These are phyloP conservation scores for Silurus lanzhouensis DNA, from an alignment of 2,797 vertebrate species.

Conservation along the genomic window DNA sequence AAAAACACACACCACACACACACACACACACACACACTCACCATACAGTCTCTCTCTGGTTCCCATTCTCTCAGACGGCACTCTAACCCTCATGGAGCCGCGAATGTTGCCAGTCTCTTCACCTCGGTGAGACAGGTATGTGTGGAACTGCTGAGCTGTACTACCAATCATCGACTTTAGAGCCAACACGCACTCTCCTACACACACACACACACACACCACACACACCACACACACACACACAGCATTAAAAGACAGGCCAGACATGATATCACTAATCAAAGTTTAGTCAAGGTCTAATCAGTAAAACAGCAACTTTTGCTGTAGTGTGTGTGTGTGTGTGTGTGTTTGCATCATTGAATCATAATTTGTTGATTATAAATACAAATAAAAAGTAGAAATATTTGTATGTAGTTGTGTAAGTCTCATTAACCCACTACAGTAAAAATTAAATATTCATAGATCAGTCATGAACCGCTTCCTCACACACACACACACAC, in stretches of 20 bases:
- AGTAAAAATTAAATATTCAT: too few relatives aligned
- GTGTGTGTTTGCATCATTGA: neutral
- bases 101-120: constrained; percentile 97
- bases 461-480: too few relatives aligned
- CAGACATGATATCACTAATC: neutral
- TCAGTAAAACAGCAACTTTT: too few relatives aligned
- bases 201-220: constrained; percentile 15
- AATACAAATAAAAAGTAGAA: neutral
- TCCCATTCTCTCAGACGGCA: constrained; percentile 90
- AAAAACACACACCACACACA: neutral
- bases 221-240: constrained; percentile 70
- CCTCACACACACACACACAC: neutral
- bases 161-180: constrained; percentile 98
- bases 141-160: constrained; percentile 95
- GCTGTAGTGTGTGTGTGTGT: neutral
- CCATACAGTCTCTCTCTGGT: constrained; percentile 94
- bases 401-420: neutral
- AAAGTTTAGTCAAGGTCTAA: neutral
- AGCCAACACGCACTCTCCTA: constrained; percentile 93
- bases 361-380: neutral
- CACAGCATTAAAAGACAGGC: neutral
- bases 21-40: constrained; percentile 56
- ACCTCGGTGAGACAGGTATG: constrained; percentile 91
- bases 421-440: too few relatives aligned
- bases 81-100: constrained; percentile 93